Evolutionary conservation across 1,140 invertebrate genomes (phyloP).

Genomic region (Leptinotarsa undecemlineata): DNA sequence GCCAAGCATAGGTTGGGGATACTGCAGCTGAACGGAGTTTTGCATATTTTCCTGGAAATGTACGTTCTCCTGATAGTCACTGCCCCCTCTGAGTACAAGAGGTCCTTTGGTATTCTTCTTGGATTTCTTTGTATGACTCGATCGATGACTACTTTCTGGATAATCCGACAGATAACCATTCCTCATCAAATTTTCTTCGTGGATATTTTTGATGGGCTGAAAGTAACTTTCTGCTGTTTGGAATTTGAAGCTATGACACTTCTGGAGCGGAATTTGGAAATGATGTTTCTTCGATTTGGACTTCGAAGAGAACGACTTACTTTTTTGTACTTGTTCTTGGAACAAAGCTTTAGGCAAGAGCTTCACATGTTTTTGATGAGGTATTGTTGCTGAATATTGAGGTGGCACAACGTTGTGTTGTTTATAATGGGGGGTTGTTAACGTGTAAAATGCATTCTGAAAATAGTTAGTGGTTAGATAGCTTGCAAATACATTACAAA

Average conservation of each 20-base stretch:
- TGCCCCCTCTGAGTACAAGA: slow-evolving; percentile 44
- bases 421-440: slow-evolving; percentile 54
- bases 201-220: slow-evolving; percentile 64
- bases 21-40: slow-evolving; percentile 52
- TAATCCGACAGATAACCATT: slow-evolving; percentile 56
- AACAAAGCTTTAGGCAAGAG: slow-evolving; percentile 52
- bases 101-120: slow-evolving; percentile 52
- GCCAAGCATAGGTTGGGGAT: slow-evolving; percentile 51
- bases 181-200: slow-evolving; percentile 59
- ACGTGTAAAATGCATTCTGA: slow-evolving; percentile 56
- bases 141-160: slow-evolving; percentile 42
- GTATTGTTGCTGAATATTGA: slow-evolving; percentile 54
- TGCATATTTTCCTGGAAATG: slow-evolving; percentile 53
- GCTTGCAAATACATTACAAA: not conserved
- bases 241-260: slow-evolving; percentile 71
- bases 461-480: slow-evolving; percentile 40
- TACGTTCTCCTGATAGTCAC: slow-evolving; percentile 49
- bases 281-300: slow-evolving; percentile 60
- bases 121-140: slow-evolving; percentile 42
- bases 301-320: slow-evolving; percentile 53
- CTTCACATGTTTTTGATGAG: slow-evolving; percentile 53
- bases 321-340: slow-evolving; percentile 50
- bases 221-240: slow-evolving; percentile 67
- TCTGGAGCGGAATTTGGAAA: slow-evolving; percentile 66
- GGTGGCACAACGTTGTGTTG: slow-evolving; percentile 46